Evolutionary conservation across 2,888 invertebrate genomes (phyloP), one percentile per base, ranked within the genome.

Genomic region (Drosophila buzzatii): DNA sequence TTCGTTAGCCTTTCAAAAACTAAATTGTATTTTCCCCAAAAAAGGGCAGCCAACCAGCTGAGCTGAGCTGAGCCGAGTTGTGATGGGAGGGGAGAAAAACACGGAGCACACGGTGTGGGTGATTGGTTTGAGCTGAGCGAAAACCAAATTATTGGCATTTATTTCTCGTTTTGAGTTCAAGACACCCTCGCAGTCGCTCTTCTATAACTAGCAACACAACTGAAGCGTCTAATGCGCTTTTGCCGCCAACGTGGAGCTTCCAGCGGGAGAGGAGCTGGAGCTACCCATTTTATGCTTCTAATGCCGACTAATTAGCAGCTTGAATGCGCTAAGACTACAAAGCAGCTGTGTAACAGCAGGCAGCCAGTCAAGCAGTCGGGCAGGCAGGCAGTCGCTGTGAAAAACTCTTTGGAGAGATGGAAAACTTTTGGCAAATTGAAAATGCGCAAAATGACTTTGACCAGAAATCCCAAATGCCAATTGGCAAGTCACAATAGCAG

Each of bases 111-210:
- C 59, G 59, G 73, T 81, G 89, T 76, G 83, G 90, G 83, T 89
- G 90, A 90, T 86, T 86, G 85, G 87, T 86, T 89, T 66, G 79
- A 80, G 77, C 42, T 31, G 65, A 75, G 76, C 76, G 71, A 60
- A 81, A 85, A 85, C 89, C 87, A 89, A 90, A 90, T 86, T 86
- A 86, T 86, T 86, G 85, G 87, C 85, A 90, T 90, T 86, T 86
- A 85, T 89, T 85, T 81, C 82, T 89, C 85, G 90, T 85, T 85
- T 89, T 89, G 90, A 89, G 82, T 79, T 81, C 68, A 80, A 68
- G 80, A 51, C 56, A 49, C 35, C 42, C 31, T 12, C 56, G 10
- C 37, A 2, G 35, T 14, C 18, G 14, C 52, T 20, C 53, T 23
- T 23, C 16, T 23, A 16, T 16, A 53, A 14, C 51, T 16, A 41